Evolutionary conservation across 2,113 vertebrate species (phyloP), one percentile per base, ranked within the genome.

Genomic region (Telmatochromis brichardi): DNA sequence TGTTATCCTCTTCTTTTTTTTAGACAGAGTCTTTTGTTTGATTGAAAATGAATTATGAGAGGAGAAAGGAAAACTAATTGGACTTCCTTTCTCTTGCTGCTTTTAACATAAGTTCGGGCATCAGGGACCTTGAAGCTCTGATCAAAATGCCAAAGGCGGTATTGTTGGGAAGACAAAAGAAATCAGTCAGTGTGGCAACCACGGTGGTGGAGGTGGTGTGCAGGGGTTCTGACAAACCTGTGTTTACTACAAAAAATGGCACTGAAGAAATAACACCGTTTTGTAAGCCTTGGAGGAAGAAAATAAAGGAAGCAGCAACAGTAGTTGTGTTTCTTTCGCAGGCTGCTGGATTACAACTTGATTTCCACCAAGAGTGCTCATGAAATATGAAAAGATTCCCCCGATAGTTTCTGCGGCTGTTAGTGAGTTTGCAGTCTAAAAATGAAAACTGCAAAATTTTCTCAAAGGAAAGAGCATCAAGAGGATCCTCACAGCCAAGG

Each of bases 131-230:
- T 82, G 89, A 90, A 86, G 78, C 87, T 42, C 87, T 76, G 84
- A 89, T 92, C 86, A 88, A 78, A 65, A 84, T 82, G 80, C 87
- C 83, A 83, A 80, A 82, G 79, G 84, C 63, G 3, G 78, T 12
- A 81, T 85, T 83, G 80, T 83, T 83, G 35, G 57, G n/a, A 71
- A 90, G 81, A 92, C 86, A 91, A 93, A 89, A 85, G 65, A 53
- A 73, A 47, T 58, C 13, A 5, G 60, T 79, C 55, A 68, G 19
- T 19, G 88, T 15, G 12, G 55, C 11, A 11, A 51, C 3, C 35
- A 23, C 5, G 10, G 63, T 4, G 53, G 40, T 4, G 73, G 51
- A 33, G 65, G 68, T 3, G 45, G 4, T 23, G 81, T 13, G 63
- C 35, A 5, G 28, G 37, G 28, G 33, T 60, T 42, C 9, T 26